Conservation (phyloP, 2,797 vertebrate species). For the Ceryle rudis region DNA sequence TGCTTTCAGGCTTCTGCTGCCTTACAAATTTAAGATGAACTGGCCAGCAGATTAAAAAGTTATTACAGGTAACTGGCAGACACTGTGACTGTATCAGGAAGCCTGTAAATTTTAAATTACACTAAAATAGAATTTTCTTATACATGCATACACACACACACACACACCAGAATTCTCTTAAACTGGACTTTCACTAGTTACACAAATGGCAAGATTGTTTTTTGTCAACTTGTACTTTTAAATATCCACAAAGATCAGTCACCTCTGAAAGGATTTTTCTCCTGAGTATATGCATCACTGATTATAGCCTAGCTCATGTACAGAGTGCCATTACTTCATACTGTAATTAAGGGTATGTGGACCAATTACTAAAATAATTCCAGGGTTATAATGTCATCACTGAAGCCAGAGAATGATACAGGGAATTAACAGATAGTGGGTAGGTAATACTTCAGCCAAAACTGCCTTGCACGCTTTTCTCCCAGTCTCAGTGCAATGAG, state of each 20-base stretch:
- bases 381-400: background rate
- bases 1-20: background rate
- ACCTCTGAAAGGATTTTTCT: background rate
- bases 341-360: background rate
- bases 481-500: background rate
- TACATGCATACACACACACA: background rate
- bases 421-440: background rate
- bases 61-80: background rate
- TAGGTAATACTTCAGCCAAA: background rate
- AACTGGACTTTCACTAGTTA: background rate
- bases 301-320: background rate
- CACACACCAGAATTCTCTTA: background rate
- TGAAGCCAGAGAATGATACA: background rate
- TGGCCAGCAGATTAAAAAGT: background rate
- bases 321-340: background rate
- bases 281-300: background rate
- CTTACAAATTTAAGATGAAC: background rate
- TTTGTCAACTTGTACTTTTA: background rate
- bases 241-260: background rate
- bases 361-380: conserved; percentile 53
- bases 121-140: background rate
- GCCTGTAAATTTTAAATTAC: background rate
- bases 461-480: background rate
- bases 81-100: background rate
- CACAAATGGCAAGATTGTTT: background rate